These are phyloP conservation scores for Megalurothrips usitatus DNA, from an alignment of 2,888 invertebrate species.

Conservation along the genomic window DNA sequence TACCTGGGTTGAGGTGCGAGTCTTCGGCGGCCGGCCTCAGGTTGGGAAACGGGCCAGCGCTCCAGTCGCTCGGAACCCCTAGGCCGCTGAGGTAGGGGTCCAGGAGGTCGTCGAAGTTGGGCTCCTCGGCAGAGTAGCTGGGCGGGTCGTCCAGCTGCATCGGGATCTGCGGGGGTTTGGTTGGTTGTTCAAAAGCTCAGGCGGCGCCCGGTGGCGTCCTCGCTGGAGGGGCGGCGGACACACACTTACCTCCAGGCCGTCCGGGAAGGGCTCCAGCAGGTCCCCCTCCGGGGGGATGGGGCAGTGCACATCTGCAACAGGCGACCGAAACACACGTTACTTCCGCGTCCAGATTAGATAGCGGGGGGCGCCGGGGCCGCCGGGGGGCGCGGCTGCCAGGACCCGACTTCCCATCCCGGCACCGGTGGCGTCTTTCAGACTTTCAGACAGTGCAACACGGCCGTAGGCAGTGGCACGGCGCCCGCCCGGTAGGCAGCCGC, in stretches of 20 bases:
- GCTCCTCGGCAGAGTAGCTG: constrained; percentile 33
- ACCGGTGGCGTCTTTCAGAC: too few relatives aligned
- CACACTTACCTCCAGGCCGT: constrained; percentile 40
- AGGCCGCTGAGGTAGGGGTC: constrained; percentile 17
- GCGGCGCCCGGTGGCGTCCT: too few relatives aligned
- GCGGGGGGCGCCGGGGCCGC: too few relatives aligned
- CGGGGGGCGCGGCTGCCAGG: too few relatives aligned
- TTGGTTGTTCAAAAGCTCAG: too few relatives aligned
- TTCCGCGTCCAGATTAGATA: too few relatives aligned
- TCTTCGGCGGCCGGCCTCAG: neutral
- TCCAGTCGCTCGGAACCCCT: constrained; percentile 37
- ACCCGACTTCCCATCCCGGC: too few relatives aligned
- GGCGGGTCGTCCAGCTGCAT: constrained; percentile 38
- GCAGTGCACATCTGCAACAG: constrained; percentile 36
- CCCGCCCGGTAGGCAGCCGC: too few relatives aligned
- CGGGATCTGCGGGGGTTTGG: too few relatives aligned
- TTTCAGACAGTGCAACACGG: too few relatives aligned
- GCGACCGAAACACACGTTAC: neutral
- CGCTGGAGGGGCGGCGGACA: too few relatives aligned
- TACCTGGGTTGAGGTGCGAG: neutral
- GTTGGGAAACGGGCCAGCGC: constrained; percentile 34
- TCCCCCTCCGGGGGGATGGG: constrained; percentile 38
- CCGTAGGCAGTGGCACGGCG: too few relatives aligned
- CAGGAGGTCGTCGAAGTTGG: constrained; percentile 35
- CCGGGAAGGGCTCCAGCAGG: constrained; percentile 39